A percentile compares a stretch with the other conserved stretches of the same genome.
These are phyloP conservation scores for Chelonoidis abingdonii DNA, from an alignment of 2,113 vertebrate species.

Conservation along the genomic window DNA sequence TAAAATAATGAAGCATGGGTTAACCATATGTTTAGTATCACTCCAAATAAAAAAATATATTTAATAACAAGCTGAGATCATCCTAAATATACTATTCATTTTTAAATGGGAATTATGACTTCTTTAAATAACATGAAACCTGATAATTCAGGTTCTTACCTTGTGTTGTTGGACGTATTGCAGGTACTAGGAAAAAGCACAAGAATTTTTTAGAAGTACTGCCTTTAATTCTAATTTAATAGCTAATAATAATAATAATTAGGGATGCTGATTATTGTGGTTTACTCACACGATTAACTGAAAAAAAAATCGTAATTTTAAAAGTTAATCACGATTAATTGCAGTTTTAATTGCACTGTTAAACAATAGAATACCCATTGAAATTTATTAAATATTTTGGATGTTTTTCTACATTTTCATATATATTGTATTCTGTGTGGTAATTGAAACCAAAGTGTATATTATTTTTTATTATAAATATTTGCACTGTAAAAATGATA, in stretches of 20 bases:
- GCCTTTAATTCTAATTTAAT: constrained; percentile 4
- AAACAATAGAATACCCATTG: too few species aligned
- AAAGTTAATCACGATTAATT: too few species aligned
- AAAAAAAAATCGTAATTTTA: too few species aligned
- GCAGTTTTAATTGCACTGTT: too few species aligned
- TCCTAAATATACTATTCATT: background rate
- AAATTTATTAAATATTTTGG: too few species aligned
- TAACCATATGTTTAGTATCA: constrained; percentile 12
- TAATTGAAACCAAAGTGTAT: too few species aligned
- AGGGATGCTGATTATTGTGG: too few species aligned
- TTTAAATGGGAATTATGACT: background rate
- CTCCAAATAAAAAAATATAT: constrained; percentile 20
- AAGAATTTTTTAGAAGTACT: constrained; percentile 58
- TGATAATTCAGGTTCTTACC: constrained; percentile 82
- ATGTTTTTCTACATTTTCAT: too few species aligned
- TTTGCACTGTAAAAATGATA: too few species aligned
- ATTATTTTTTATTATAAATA: too few species aligned
- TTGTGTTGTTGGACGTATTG: constrained; percentile 77
- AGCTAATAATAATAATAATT: background rate
- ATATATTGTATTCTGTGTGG: too few species aligned
- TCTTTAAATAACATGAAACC: constrained; percentile 11
- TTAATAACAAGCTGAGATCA: background rate
- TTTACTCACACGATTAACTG: too few species aligned
- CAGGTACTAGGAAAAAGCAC: constrained; percentile 82
- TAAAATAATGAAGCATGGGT: constrained; percentile 25